Evolutionary conservation across 2,797 vertebrate genomes (phyloP).

Genomic region (Notoglanidium macrostoma): DNA sequence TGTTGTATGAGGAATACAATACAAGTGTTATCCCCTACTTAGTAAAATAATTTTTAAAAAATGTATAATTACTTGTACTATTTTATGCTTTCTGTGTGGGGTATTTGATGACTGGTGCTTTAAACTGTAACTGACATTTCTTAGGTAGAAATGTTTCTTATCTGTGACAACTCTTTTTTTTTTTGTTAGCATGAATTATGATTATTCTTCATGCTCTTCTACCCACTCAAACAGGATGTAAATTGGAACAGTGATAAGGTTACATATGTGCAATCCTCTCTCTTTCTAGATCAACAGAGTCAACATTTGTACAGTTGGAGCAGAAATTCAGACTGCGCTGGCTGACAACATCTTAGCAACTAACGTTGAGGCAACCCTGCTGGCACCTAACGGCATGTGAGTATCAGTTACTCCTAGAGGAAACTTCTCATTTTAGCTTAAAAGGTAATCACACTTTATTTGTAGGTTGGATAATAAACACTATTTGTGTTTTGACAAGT

Average conservation of each 20-base stretch:
- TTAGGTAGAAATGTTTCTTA: not conserved
- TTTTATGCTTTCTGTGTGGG: not conserved
- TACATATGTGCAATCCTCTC: not conserved
- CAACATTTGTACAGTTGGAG: constrained; percentile 70
- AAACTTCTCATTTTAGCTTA: not conserved
- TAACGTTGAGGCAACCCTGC: constrained; percentile 70
- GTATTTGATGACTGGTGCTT: not conserved
- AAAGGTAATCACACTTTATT: not conserved
- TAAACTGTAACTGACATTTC: not conserved
- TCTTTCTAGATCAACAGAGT: constrained; percentile 76
- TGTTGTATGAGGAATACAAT: not conserved
- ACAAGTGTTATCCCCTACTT: not conserved
- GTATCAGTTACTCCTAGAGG: constrained; percentile 48
- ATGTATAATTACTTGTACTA: not conserved
- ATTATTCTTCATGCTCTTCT: not conserved
- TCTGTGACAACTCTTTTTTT: not conserved
- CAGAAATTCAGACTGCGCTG: constrained; percentile 73
- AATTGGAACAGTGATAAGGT: not conserved
- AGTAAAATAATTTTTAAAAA: not conserved
- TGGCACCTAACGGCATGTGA: constrained; percentile 74
- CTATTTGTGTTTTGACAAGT: not conserved
- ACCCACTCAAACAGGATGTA: no score
- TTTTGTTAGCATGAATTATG: not conserved
- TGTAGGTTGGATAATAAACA: not conserved
- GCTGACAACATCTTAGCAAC: constrained; percentile 77